Conservation (phyloP, 2,888 invertebrate species). For the Pilophorus perplexus region DNA sequence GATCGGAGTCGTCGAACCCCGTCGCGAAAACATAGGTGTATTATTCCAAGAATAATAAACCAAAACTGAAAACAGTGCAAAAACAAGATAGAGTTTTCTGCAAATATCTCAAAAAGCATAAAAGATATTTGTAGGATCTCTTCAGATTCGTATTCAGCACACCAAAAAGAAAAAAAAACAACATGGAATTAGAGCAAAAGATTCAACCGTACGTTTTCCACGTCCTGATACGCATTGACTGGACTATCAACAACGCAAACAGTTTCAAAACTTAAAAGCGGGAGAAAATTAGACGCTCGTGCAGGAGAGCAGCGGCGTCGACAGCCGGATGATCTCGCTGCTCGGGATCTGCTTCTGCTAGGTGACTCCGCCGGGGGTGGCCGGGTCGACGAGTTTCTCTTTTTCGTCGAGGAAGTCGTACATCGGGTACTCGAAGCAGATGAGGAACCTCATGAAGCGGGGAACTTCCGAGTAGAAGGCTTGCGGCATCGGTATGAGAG, state of each 20-base stretch:
- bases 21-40: too few relatives aligned
- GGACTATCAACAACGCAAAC: neutral
- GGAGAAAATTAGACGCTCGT: conserved; percentile 43
- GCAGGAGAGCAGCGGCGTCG: conserved; percentile 47
- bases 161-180: too few relatives aligned
- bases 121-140: too few relatives aligned
- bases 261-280: neutral
- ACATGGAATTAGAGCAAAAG: too few relatives aligned
- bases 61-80: too few relatives aligned
- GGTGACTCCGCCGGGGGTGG: conserved; percentile 39
- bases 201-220: too few relatives aligned
- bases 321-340: conserved; percentile 48
- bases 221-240: too few relatives aligned
- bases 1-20: too few relatives aligned
- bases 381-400: conserved; percentile 49
- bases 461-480: conserved; percentile 85
- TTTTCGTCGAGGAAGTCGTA: conserved; percentile 74
- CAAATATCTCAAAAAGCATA: too few relatives aligned
- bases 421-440: conserved; percentile 86
- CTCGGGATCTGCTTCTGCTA: conserved; percentile 46
- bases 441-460: conserved; percentile 71
- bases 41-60: too few relatives aligned
- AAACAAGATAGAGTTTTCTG: neutral
- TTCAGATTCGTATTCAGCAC: too few relatives aligned
- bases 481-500: conserved; percentile 83